Conservation (phyloP, 2,888 invertebrate species). For the Acanthopleura granulata region DNA sequence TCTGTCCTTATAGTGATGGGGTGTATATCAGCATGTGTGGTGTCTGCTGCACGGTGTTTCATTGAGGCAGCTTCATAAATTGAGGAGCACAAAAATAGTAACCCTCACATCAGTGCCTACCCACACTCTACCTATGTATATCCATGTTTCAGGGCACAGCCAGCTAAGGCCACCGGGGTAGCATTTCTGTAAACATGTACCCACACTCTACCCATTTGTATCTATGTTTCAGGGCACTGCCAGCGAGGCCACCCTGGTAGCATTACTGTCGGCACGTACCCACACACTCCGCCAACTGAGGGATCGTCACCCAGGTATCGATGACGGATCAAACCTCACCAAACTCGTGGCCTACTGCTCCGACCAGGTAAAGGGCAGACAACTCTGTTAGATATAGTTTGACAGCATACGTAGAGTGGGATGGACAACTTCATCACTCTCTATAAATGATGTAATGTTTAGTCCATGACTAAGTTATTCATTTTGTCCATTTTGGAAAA, state of each 20-base stretch:
- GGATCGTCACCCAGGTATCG: constrained; percentile 38
- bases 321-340: constrained; percentile 88
- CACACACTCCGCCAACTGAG: constrained; percentile 79
- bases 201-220: constrained; percentile 76
- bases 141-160: too few species aligned
- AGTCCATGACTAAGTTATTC: too few species aligned
- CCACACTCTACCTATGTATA: constrained; percentile 76
- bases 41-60: too few species aligned
- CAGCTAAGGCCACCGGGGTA: constrained; percentile 81
- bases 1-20: too few species aligned
- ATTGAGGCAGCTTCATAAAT: too few species aligned
- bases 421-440: too few species aligned
- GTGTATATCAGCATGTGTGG: too few species aligned
- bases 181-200: constrained; percentile 93
- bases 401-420: not conserved
- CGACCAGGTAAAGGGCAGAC: constrained; percentile 79
- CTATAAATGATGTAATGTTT: too few species aligned
- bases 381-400: not conserved
- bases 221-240: constrained; percentile 82
- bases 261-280: constrained; percentile 92
- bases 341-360: constrained; percentile 97
- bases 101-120: constrained; percentile 93
- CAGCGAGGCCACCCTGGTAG: constrained; percentile 94
- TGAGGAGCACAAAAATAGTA: constrained; percentile 93
- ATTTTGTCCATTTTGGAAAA: too few species aligned